Evolutionary conservation across 2,113 vertebrate genomes (phyloP).

Genomic region (Syngnathus floridae): DNA sequence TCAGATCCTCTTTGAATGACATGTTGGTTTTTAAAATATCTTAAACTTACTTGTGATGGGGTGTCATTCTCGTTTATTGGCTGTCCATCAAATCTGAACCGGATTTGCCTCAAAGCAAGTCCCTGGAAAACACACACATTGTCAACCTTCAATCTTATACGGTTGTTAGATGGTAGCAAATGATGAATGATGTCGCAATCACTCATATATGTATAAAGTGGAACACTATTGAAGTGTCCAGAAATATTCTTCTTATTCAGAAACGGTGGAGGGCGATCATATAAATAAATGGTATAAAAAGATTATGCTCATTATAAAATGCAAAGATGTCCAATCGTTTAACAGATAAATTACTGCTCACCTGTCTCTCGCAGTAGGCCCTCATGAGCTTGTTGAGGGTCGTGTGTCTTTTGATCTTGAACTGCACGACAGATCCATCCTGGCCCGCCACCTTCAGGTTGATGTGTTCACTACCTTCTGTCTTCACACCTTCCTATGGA

Average conservation of each 20-base stretch:
- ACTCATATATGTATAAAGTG: no score
- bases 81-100: conserved; percentile 98
- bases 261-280: no score
- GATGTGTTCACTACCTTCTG: conserved; percentile 98
- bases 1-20: neutral
- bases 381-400: conserved; percentile 99
- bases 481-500: conserved; percentile 87
- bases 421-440: conserved; percentile 98
- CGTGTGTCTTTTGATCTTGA: conserved; percentile 99
- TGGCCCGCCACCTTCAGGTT: conserved; percentile 98
- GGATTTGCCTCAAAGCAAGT: conserved; percentile 97
- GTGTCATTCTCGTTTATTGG: conserved; percentile 98
- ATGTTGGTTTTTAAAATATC: neutral
- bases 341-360: conserved; percentile 14
- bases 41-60: conserved; percentile 85
- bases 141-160: no score
- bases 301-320: neutral
- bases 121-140: conserved; percentile 69
- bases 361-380: conserved; percentile 99
- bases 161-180: no score
- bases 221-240: no score
- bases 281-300: no score
- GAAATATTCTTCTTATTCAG: no score
- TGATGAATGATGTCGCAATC: no score
- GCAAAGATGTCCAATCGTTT: neutral